phyloP scores from a whole-genome alignment of 2,888 invertebrate species.

The Mythimna impura region DNA sequence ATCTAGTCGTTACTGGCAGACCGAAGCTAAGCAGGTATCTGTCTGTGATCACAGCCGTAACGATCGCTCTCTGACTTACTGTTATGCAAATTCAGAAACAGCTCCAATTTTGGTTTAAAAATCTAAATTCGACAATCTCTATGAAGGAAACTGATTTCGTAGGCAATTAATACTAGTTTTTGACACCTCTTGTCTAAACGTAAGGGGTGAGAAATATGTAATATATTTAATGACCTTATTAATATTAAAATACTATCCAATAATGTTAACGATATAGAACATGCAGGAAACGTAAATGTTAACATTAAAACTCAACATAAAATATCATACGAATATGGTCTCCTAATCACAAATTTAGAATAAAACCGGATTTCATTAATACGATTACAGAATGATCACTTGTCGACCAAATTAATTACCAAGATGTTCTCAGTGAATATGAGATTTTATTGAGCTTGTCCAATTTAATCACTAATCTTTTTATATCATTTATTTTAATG shows the following conservation, averaged over 20 bases:
- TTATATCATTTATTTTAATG: constrained; percentile 64
- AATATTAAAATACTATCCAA: constrained; percentile 3
- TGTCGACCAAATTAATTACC: constrained; percentile 65
- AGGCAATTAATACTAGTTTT: background rate
- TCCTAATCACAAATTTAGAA: constrained; percentile 59
- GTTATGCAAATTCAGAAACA: constrained; percentile 42
- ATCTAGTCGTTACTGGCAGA: constrained; percentile 30
- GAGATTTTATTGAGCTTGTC: constrained; percentile 62
- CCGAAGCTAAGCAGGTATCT: constrained; percentile 18
- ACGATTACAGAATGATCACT: constrained; percentile 66
- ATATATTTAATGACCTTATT: background rate
- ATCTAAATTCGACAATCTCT: background rate
- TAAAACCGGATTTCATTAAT: constrained; percentile 68
- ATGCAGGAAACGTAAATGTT: constrained; percentile 47
- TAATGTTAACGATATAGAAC: constrained; percentile 28
- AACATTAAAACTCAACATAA: constrained; percentile 37
- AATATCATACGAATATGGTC: constrained; percentile 45
- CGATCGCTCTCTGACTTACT: constrained; percentile 17
- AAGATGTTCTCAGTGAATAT: constrained; percentile 65
- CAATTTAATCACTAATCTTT: constrained; percentile 64
- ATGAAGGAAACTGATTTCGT: constrained; percentile 5
- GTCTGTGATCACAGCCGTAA: constrained; percentile 23
- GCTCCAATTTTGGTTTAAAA: background rate
- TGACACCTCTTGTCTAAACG: background rate
- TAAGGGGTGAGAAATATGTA: background rate